These are phyloP conservation scores for Portevinia maculata DNA, from an alignment of 2,888 invertebrate species.

Conservation along the genomic window DNA sequence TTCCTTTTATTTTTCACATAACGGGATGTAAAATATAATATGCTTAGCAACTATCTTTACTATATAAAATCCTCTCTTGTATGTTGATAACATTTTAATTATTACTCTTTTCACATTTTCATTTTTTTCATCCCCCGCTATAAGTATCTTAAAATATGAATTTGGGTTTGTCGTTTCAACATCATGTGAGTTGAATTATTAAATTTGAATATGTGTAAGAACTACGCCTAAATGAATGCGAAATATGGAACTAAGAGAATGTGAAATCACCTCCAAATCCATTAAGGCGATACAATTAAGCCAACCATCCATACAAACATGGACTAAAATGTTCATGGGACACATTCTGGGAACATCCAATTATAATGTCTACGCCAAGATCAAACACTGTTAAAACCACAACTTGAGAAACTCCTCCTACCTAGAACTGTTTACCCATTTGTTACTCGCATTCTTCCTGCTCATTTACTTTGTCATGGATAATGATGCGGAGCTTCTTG, in stretches of 20 bases:
- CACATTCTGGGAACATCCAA: slow-evolving; percentile 26
- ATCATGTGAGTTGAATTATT: slow-evolving; percentile 10
- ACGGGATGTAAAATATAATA: too few relatives aligned
- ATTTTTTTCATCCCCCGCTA: too few relatives aligned
- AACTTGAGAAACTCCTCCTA: neutral
- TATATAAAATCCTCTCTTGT: too few relatives aligned
- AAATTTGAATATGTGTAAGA: slow-evolving; percentile 41
- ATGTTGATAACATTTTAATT: too few relatives aligned
- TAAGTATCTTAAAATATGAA: slow-evolving; percentile 4
- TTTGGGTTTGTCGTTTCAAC: neutral
- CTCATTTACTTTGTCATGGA: slow-evolving; percentile 42
- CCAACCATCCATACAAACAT: neutral
- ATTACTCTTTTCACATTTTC: too few relatives aligned
- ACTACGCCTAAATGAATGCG: slow-evolving; percentile 44
- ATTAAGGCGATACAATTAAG: slow-evolving; percentile 38
- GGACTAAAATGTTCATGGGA: slow-evolving; percentile 42
- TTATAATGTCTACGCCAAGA: slow-evolving; percentile 29
- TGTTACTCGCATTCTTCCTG: slow-evolving; percentile 38
- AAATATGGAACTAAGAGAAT: slow-evolving; percentile 5
- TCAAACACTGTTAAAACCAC: slow-evolving; percentile 25
- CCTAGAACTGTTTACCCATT: slow-evolving; percentile 37
- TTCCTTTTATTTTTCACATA: too few relatives aligned
- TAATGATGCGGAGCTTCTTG: slow-evolving; percentile 59
- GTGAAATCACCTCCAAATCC: slow-evolving; percentile 44
- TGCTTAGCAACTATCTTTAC: too few relatives aligned